Evolutionary conservation across 2,797 vertebrate genomes (phyloP).

Genomic region (Champsocephalus esox): DNA sequence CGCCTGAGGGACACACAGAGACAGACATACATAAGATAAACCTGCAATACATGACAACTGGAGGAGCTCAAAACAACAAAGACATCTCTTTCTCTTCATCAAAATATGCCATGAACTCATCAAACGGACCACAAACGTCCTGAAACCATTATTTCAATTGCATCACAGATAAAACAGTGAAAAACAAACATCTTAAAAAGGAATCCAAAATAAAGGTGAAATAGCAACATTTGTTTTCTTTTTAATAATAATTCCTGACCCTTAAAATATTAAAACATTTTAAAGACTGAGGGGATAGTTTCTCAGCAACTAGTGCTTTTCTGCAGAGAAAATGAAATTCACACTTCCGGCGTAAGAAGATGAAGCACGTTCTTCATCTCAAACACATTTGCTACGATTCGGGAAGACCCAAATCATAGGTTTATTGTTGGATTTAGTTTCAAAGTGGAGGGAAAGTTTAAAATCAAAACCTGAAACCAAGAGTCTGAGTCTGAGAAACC

Average conservation of each 20-base stretch:
- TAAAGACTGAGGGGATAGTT: not conserved
- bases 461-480: not conserved
- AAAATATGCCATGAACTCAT: no score
- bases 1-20: slow-evolving; percentile 81
- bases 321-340: no score
- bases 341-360: not conserved
- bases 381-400: not conserved
- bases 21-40: not conserved
- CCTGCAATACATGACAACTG: not conserved
- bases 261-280: not conserved
- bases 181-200: no score
- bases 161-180: no score
- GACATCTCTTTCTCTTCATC: no score
- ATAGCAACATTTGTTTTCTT: no score
- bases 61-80: not conserved
- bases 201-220: no score
- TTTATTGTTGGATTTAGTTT: not conserved
- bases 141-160: no score
- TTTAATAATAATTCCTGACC: no score
- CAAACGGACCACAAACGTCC: no score
- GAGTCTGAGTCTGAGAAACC: not conserved
- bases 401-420: not conserved
- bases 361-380: slow-evolving; percentile 1
- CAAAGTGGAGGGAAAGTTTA: not conserved
- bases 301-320: no score